Evolutionary conservation across 2,888 invertebrate genomes (phyloP), one percentile per base, ranked within the genome.

Genomic region (Ecliptopera silaceata): DNA sequence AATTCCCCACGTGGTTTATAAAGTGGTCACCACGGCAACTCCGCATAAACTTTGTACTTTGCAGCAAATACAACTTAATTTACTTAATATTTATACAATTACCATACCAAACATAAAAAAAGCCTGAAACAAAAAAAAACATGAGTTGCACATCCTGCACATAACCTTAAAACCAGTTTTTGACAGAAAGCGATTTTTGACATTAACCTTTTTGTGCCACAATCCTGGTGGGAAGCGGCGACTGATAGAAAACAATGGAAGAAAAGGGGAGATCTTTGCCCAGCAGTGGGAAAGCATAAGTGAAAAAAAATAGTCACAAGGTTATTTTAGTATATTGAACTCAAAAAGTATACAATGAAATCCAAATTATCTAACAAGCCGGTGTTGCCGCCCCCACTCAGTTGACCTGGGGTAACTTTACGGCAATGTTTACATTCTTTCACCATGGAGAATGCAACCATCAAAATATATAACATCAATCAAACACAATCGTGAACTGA

Each of bases 361-460:
- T 13, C 11, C n/a, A 53, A 52, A 52, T 48, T 22, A 36, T 41
- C 18, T 43, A 10, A 36, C 8, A 6, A 13, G 34, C 34, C 66
- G 66, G 59, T 56, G 51, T 4, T n/a, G 45, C 17, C 54, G 36
- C 58, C 56, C 58, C 46, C 41, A 26, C 59, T 59, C 18, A 17
- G 46, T 43, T 46, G 39, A 54, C 42, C 43, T 36, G 52, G 60
- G 67, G 70, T 65, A 68, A 63, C 63, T 66, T 61, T 22, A 51
- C 51, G 42, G 50, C 62, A 71, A 56, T 88, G 88, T 88, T 87
- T 85, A 85, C 84, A 75, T 82, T 79, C 78, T 71, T 82, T 88
- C 88, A 84, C 89, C 89, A 88, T 89, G 89, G 88, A 78, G 87
- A 87, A 70, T 77, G 79, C 77, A 68, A 63, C 49, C 65, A 31